These are phyloP conservation scores for Garrulus glandarius DNA, from an alignment of 2,797 vertebrate species.

Conservation along the genomic window DNA sequence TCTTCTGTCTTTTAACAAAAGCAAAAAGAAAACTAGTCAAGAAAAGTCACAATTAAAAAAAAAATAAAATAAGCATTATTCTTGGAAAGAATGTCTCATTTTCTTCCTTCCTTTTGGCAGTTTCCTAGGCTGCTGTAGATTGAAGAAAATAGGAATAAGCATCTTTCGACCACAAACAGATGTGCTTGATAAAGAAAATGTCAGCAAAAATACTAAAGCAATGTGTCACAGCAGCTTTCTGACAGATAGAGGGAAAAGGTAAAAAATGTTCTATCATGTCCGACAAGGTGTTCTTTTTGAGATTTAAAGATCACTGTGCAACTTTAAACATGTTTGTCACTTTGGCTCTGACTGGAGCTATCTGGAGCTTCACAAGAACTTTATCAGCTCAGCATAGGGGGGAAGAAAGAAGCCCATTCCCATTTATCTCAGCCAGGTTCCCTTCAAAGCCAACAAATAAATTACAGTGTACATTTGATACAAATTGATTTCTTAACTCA, in stretches of 20 bases:
- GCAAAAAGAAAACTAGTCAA: neutral
- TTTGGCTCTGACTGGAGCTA: slow-evolving; percentile 96
- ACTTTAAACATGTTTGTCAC: slow-evolving; percentile 99
- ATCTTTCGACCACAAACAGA: slow-evolving; percentile 90
- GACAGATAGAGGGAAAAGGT: slow-evolving; percentile 97
- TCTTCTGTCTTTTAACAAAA: neutral
- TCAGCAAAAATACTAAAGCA: slow-evolving; percentile 97
- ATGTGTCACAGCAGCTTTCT: slow-evolving; percentile 90
- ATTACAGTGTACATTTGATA: slow-evolving; percentile 99
- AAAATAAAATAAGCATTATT: neutral
- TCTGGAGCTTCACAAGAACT: slow-evolving; percentile 98
- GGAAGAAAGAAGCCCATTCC: slow-evolving; percentile 85
- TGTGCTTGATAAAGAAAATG: slow-evolving; percentile 99
- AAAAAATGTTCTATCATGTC: slow-evolving; percentile 99
- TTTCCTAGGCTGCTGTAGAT: slow-evolving; percentile 74
- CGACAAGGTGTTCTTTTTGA: slow-evolving; percentile 99
- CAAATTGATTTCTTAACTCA: slow-evolving; percentile 99
- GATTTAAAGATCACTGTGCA: slow-evolving; percentile 99
- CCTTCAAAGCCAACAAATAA: slow-evolving; percentile 99
- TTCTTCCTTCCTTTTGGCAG: slow-evolving; percentile 65
- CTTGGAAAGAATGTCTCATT: slow-evolving; percentile 28
- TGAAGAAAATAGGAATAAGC: slow-evolving; percentile 82
- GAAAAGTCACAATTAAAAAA: neutral
- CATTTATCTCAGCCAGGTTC: slow-evolving; percentile 99
- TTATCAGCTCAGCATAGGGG: slow-evolving; percentile 89